phyloP scores from a whole-genome alignment of 2,797 vertebrate species.

The Galaxias olidus region DNA sequence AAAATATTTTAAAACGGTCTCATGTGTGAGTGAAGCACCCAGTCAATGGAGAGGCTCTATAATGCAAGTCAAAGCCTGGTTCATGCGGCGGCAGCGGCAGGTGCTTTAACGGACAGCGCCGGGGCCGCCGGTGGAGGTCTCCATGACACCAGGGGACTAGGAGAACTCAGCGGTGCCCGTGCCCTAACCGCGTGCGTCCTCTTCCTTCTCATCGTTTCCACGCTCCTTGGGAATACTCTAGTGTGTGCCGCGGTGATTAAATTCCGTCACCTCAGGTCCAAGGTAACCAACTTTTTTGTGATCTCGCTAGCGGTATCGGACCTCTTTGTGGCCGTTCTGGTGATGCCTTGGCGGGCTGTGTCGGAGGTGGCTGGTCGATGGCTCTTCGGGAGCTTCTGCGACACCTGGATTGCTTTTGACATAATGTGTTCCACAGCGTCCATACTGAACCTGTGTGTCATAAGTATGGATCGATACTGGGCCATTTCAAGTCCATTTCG shows the following conservation, averaged over 20 bases:
- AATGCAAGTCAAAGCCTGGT: constrained; percentile 32
- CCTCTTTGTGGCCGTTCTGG: constrained; percentile 80
- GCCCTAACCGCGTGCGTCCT: constrained; percentile 73
- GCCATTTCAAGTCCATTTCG: constrained; percentile 77
- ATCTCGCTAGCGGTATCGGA: constrained; percentile 81
- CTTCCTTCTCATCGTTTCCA: constrained; percentile 75
- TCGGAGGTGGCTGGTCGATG: constrained; percentile 72
- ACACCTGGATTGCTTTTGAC: constrained; percentile 83
- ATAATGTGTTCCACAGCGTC: constrained; percentile 84
- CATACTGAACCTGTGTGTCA: constrained; percentile 83
- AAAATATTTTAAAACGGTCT: neutral
- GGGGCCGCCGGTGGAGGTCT: neutral
- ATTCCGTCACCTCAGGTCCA: constrained; percentile 79
- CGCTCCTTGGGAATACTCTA: constrained; percentile 75
- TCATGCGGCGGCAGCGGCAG: constrained; percentile 1
- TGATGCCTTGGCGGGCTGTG: constrained; percentile 82
- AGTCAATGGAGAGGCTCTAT: constrained; percentile 50
- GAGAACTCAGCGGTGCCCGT: constrained; percentile 40
- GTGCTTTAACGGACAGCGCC: constrained; percentile 29
- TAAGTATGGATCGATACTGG: constrained; percentile 84
- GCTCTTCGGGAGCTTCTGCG: constrained; percentile 82
- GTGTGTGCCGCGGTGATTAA: constrained; percentile 76
- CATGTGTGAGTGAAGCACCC: too few species aligned
- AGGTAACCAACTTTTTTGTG: constrained; percentile 80
- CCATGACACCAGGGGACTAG: neutral